Base-by-base conservation (phyloP, 1,140 invertebrate species). In the Schlechtendalia chinensis region DNA sequence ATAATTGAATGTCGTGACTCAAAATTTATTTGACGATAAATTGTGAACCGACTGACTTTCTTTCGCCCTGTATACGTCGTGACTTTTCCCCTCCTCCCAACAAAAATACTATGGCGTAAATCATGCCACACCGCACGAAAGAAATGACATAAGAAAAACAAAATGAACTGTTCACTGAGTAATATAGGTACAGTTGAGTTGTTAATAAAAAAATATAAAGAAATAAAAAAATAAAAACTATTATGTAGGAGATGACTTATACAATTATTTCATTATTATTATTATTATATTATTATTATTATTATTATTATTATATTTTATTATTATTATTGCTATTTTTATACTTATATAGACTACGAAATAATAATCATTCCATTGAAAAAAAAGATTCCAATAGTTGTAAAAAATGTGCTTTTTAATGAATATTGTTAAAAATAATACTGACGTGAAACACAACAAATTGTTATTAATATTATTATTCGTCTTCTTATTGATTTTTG, bases 221-320 rank as follows among this genome's bases (percentile, higher is more conserved):
- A 54, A 54, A 72, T 3, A 29, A 72, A 72, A 54, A 71, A 24
- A 72, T 47, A 72, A 32, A 72, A 72, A 72, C 50, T 54, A 53
- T 72, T 54, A 54, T 72, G 69, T 72, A 72, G 11, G 39, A 54
- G 69, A 72, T 72, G 69, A 72, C 69, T 72, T n/a, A 47, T 72
- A 54, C 5, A 29, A 63, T 63, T 63, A 14, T 63, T 32, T 29
- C 17, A 32, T 63, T 32, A 4, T 14, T 32, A n/a, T 56, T 54
- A 12, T 65, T 61, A 27, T 59, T 59, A 24, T 59, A 14, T 58
- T 59, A 27, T 29, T 29, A 6, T 5, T 17, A 16, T 29, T 61
- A 61, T 29, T 45, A 45, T 45, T 45, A n/a, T n/a, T n/a, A n/a
- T n/a, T n/a, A n/a, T n/a, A n/a, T n/a, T n/a, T n/a, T n/a, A n/a